Conservation (phyloP, 1,140 invertebrate genomes). For the Zaprionus tsacasi region DNA sequence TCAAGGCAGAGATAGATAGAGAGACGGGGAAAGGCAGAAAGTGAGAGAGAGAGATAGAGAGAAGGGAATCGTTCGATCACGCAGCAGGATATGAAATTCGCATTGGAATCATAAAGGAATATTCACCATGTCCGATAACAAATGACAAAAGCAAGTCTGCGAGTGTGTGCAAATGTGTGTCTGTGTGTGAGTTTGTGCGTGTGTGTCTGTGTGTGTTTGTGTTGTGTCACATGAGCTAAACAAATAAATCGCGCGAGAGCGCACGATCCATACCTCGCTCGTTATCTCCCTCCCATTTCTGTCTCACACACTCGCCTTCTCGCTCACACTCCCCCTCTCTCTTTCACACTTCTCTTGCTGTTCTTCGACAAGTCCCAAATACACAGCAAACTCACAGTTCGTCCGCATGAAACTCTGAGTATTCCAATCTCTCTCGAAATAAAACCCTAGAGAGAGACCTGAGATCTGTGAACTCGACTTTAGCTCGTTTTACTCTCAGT, state of each 20-base stretch:
- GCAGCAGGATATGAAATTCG: conserved; percentile 57
- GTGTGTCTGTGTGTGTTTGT: conserved; percentile 20
- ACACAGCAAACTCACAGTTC: too few species aligned
- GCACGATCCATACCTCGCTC: conserved; percentile 9
- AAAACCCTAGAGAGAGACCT: too few species aligned
- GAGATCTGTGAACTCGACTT: too few species aligned
- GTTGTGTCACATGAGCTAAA: conserved; percentile 55
- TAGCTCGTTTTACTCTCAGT: too few species aligned
- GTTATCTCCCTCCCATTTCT: neutral
- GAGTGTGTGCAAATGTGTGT: neutral
- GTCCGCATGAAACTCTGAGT: too few species aligned
- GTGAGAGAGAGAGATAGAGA: neutral
- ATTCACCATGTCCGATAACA: conserved; percentile 40
- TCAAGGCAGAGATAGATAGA: conserved; percentile 1
- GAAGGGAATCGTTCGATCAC: conserved; percentile 21
- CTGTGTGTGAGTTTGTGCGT: conserved; percentile 16
- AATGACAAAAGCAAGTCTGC: conserved; percentile 28
- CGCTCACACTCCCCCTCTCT: neutral
- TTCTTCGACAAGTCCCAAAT: neutral
- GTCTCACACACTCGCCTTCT: neutral
- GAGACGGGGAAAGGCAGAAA: neutral
- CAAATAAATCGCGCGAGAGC: conserved; percentile 56
- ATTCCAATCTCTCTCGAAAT: too few species aligned
- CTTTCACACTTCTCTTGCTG: neutral
- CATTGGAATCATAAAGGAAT: conserved; percentile 66